phyloP scores from a whole-genome alignment of 2,113 vertebrate species.

The Ceyx cyanopectus region DNA sequence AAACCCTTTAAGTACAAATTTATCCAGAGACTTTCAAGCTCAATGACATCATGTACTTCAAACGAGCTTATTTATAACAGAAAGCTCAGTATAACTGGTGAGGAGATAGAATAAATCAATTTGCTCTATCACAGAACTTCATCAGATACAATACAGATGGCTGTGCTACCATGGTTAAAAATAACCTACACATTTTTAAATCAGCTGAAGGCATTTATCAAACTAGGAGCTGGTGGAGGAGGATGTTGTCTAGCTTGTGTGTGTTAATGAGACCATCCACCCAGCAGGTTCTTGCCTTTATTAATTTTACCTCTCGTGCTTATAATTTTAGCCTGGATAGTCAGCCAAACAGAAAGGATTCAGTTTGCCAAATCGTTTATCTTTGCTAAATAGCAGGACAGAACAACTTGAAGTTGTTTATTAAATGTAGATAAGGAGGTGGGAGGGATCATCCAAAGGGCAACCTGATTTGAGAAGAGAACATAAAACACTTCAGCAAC shows the following conservation, averaged over 20 bases:
- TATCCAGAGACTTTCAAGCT: slow-evolving; percentile 56
- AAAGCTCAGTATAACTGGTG: slow-evolving; percentile 58
- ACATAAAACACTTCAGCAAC: neutral
- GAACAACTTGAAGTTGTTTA: neutral
- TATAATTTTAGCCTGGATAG: neutral
- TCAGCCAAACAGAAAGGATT: neutral
- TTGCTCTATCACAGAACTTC: slow-evolving; percentile 65
- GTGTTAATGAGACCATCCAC: slow-evolving; percentile 19
- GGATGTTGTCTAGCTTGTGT: slow-evolving; percentile 29
- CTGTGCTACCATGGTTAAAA: slow-evolving; percentile 61
- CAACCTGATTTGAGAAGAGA: neutral
- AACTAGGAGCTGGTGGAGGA: slow-evolving; percentile 19
- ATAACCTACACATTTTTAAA: slow-evolving; percentile 53
- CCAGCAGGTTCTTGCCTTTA: neutral
- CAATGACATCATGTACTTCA: slow-evolving; percentile 68
- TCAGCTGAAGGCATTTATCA: slow-evolving; percentile 64
- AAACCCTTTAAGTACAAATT: slow-evolving; percentile 57
- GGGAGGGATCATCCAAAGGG: neutral
- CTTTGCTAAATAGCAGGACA: neutral
- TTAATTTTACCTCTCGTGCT: neutral
- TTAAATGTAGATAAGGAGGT: neutral
- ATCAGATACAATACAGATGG: slow-evolving; percentile 74
- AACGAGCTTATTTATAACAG: slow-evolving; percentile 66
- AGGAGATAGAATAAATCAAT: slow-evolving; percentile 71
- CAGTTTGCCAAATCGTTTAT: neutral